Evolutionary conservation across 2,113 vertebrate species (phyloP), one percentile per base, ranked within the genome.

Genomic region (Syrmaticus mikado): DNA sequence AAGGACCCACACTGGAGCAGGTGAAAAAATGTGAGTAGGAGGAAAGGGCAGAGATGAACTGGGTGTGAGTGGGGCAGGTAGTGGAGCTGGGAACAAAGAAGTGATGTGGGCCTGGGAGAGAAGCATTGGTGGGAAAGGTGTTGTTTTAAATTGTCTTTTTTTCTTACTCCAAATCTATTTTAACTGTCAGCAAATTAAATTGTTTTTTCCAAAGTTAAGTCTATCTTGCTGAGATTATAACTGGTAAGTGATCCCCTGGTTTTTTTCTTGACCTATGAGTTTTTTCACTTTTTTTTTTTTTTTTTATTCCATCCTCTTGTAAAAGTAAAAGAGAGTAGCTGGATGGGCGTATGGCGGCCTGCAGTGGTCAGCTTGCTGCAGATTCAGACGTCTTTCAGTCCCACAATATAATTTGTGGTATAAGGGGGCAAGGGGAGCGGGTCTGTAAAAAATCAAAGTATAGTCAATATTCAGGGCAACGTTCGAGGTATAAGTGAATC

Each of bases 31-130:
- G 46, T 89, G 34, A 91, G 83, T 28, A 50, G 16, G 18, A 68
- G 45, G 30, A 15, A 62, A 36, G 81, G 14, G 14, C 5, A 61
- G 34, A 55, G 71, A 57, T 24, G 30, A 17, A 13, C 20, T 43
- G 13, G 7, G 20, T 0, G 0, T 62, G 19, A 10, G 2, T 61
- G 19, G 4, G 24, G 9, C 20, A 73, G 80, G 14, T 4, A n/a
- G n/a, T 19, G 11, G 15, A 40, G 45, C 24, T 70, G 40, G 18
- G 45, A 81, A 81, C 70, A 43, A 43, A 73, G 36, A 16, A 38
- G 6, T 61, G 38, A 87, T 16, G 2, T 57, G 46, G n/a, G 16
- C 10, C 2, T 1, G 11, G 15, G 9, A 36, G 46, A 75, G 43
- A 68, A 11, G 3, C 48, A 19, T 18, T 70, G 15, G 25, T 81